Base-by-base conservation (phyloP, 2,888 invertebrate species). In the Mystacides longicornis region DNA sequence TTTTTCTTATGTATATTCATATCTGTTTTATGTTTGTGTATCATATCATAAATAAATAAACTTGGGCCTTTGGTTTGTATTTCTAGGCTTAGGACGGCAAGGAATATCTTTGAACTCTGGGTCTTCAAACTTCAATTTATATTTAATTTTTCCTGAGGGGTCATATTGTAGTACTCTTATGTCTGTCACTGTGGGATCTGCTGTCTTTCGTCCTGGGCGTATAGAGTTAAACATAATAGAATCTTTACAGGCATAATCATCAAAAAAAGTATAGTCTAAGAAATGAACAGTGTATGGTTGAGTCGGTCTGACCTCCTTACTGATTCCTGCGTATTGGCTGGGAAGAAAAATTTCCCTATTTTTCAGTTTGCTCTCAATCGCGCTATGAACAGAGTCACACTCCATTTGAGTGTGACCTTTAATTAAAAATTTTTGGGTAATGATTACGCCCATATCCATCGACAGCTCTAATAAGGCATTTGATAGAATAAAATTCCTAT, bases 301-400 rank as follows among this genome's bases (percentile, higher is more conserved):
- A 46, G 5, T 21, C 7, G 5, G 18, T 18, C 46, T 46, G n/a
- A 21, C 46, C 5, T 3, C 20, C 21, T 46, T 46, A 5, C 20
- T 20, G 5, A 46, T 46, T 20, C 20, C 19, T 21, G 20, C 9
- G n/a, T 46, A 46, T 46, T 46, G 46, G 5, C 20, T 7, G 5
- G 46, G 46, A 5, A 46, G 21, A 20, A 5, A 46, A 46, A 46
- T 46, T 46, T 46, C 46, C 20, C 20, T 46, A 19, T 21, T 21
- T 46, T 46, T 46, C 18, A 46, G 21, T 20, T 46, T 20, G 20
- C 46, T 20, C n/a, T 46, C 46, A 20, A 46, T 46, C 3, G 46
- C 46, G n/a, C 46, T 46, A 18, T 46, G 46, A 7, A 46, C 46
- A n/a, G 46, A 46, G 20, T 46, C 21, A 21, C 46, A 46, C 18